A percentile compares a stretch with the other conserved stretches of the same genome.
These are phyloP conservation scores for Drosophila algonquin DNA, from an alignment of 2,888 invertebrate genomes.

Conservation along the genomic window DNA sequence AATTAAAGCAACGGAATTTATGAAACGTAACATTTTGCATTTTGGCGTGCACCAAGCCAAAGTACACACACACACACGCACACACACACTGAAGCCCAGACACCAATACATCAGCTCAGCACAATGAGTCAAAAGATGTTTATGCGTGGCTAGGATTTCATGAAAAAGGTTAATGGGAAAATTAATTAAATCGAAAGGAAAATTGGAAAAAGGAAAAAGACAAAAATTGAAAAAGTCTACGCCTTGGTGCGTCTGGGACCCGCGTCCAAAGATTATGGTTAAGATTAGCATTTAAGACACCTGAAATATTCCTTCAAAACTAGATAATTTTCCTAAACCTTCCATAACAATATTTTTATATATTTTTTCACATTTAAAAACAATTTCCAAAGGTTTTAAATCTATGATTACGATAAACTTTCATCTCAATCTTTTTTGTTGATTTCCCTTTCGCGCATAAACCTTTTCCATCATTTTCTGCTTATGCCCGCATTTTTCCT, in stretches of 20 bases:
- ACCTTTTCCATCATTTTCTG: background rate
- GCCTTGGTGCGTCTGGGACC: rapidly evolving
- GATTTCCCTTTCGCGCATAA: background rate
- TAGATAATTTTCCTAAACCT: too few species aligned
- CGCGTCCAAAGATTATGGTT: too few species aligned
- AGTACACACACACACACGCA: constrained; percentile 16
- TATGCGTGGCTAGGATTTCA: constrained; percentile 19
- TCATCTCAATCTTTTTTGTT: background rate
- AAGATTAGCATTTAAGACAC: too few species aligned
- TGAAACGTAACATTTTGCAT: constrained; percentile 75
- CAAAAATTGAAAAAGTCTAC: too few species aligned
- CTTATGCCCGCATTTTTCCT: background rate
- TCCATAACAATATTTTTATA: too few species aligned
- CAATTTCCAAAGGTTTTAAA: too few species aligned
- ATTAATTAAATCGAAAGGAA: too few species aligned
- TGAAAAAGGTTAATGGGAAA: background rate
- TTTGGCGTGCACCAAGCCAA: constrained; percentile 33
- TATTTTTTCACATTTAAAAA: too few species aligned
- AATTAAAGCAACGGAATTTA: constrained; percentile 78
- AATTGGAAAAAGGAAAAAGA: too few species aligned
- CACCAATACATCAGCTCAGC: constrained; percentile 4
- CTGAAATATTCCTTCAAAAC: too few species aligned
- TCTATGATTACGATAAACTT: too few species aligned
- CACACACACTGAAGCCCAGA: constrained; percentile 5
- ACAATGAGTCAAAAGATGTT: constrained; percentile 9